Conservation (phyloP, 2,113 vertebrate genomes). For the Heterocephalus glaber region DNA sequence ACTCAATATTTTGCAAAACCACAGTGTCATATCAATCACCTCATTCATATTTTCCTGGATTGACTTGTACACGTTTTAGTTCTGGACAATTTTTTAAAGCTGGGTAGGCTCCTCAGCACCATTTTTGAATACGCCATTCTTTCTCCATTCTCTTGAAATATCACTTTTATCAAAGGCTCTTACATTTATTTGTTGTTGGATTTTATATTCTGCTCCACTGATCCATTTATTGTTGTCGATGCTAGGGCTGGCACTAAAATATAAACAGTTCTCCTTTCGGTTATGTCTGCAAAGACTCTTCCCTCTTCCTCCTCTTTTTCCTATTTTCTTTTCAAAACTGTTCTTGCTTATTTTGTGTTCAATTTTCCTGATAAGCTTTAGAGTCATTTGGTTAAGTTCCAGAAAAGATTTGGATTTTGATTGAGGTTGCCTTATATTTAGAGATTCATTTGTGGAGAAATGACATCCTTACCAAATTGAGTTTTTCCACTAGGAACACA, state of each 20-base stretch:
- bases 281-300: not conserved
- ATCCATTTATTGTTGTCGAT: not conserved
- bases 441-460: conserved; percentile 61
- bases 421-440: conserved; percentile 41
- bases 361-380: conserved; percentile 7
- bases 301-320: not conserved
- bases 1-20: not conserved
- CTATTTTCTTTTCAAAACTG: not conserved
- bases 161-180: not conserved
- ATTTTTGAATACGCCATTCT: not conserved
- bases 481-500: conserved; percentile 50
- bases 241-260: not conserved
- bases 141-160: not conserved
- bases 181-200: not conserved
- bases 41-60: not conserved
- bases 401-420: conserved; percentile 47
- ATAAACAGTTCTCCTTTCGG: not conserved
- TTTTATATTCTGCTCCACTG: not conserved
- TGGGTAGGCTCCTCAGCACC: not conserved
- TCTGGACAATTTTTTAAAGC: not conserved
- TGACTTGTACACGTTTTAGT: not conserved
- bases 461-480: not conserved
- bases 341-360: not conserved
- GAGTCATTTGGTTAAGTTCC: conserved; percentile 1
- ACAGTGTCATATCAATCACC: not conserved